Evolutionary conservation across 2,113 vertebrate genomes (phyloP).

Genomic region (Crotalus horridus): DNA sequence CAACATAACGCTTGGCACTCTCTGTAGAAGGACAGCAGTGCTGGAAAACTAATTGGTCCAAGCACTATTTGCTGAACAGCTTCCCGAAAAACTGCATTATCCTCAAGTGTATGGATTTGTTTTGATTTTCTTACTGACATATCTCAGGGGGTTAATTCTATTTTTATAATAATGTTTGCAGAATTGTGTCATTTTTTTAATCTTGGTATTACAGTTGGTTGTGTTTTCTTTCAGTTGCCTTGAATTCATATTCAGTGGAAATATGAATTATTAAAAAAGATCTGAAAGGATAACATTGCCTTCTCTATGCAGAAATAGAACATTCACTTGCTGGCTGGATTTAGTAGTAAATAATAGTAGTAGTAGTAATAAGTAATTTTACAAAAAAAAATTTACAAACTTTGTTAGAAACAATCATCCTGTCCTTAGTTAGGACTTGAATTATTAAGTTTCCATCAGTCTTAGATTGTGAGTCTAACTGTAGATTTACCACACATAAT

Average conservation of each 20-base stretch:
- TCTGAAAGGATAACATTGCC: not conserved
- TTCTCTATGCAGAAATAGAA: not conserved
- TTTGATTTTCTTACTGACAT: not conserved
- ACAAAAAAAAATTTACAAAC: not conserved
- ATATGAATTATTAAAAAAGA: not conserved
- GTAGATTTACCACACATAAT: not conserved
- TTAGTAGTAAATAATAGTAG: not conserved
- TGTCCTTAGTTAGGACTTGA: not conserved
- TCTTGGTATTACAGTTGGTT: not conserved
- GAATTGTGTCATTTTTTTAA: not conserved
- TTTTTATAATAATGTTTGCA: not conserved
- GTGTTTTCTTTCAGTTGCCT: not conserved
- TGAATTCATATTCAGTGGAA: not conserved
- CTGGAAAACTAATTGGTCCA: not conserved
- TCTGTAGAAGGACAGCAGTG: not conserved
- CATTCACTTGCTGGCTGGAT: not conserved
- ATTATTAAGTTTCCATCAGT: not conserved
- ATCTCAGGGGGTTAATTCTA: not conserved
- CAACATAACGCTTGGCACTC: not conserved
- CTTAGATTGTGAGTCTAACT: not conserved
- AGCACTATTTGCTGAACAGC: not conserved
- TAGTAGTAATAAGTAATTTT: not conserved
- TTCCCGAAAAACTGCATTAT: not conserved
- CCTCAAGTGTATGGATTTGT: not conserved
- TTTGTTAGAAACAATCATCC: not conserved